A percentile compares a stretch with the other conserved stretches of the same genome.
These are phyloP conservation scores for Dryobates pubescens DNA, from an alignment of 2,797 vertebrate species.

Conservation along the genomic window DNA sequence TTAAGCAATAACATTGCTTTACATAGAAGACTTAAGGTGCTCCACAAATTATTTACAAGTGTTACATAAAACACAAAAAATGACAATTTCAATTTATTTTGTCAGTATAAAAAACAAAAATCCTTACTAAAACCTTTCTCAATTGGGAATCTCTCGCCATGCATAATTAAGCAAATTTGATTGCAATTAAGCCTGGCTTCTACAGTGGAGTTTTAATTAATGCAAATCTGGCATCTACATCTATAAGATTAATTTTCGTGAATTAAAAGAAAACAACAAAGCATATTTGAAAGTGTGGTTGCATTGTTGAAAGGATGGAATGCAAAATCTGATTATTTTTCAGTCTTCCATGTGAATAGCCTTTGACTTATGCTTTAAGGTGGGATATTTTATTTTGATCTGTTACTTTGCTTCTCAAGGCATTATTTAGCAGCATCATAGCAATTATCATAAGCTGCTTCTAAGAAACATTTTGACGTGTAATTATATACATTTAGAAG, in stretches of 20 bases:
- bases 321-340: constrained; percentile 79
- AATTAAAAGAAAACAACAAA: constrained; percentile 99
- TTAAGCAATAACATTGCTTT: constrained; percentile 99
- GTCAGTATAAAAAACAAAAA: constrained; percentile 98
- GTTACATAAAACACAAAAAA: constrained; percentile 98
- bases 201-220: constrained; percentile 99
- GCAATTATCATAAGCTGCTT: constrained; percentile 62
- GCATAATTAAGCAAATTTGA: constrained; percentile 99
- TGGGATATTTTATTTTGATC: constrained; percentile 71
- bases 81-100: constrained; percentile 99
- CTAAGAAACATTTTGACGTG: constrained; percentile 66
- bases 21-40: constrained; percentile 96
- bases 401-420: constrained; percentile 73
- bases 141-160: constrained; percentile 99
- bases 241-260: constrained; percentile 99
- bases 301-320: constrained; percentile 92
- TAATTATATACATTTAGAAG: constrained; percentile 61
- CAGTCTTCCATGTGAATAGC: constrained; percentile 75
- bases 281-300: constrained; percentile 94
- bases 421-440: constrained; percentile 73
- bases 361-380: constrained; percentile 77
- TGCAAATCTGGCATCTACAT: constrained; percentile 99
- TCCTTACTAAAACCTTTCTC: constrained; percentile 97
- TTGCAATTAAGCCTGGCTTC: constrained; percentile 99
- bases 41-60: constrained; percentile 93